phyloP scores from a whole-genome alignment of 1,140 invertebrate species.

The Plodia interpunctella region DNA sequence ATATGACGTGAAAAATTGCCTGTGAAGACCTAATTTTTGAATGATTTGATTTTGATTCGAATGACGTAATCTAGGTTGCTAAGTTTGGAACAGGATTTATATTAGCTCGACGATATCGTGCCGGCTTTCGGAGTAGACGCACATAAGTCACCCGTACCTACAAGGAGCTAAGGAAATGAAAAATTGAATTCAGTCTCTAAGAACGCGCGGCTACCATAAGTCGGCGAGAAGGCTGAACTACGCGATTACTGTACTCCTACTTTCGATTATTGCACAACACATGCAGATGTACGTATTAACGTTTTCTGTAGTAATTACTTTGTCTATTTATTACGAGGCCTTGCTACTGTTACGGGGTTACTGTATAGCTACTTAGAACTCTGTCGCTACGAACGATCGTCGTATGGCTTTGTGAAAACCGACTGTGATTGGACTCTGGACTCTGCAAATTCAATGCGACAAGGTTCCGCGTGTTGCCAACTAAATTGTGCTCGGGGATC shows the following conservation, averaged over 20 bases:
- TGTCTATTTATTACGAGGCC: conserved; percentile 34
- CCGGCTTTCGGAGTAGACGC: neutral
- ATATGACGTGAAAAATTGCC: no score
- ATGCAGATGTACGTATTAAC: conserved; percentile 54
- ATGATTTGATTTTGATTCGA: no score
- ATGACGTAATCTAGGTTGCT: no score
- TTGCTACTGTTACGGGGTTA: conserved; percentile 30
- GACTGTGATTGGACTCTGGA: conserved; percentile 2
- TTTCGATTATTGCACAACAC: conserved; percentile 71
- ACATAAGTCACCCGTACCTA: neutral
- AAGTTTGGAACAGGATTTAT: neutral
- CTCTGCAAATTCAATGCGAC: conserved; percentile 25
- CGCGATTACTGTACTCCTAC: conserved; percentile 47
- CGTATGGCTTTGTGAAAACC: conserved; percentile 12
- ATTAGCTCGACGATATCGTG: neutral
- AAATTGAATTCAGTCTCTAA: conserved; percentile 43
- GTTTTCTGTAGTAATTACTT: conserved; percentile 32
- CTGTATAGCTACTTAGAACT: conserved; percentile 29
- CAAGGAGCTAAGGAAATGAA: conserved; percentile 15
- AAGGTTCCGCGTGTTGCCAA: conserved; percentile 16
- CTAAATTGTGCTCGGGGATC: neutral
- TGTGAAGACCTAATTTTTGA: no score
- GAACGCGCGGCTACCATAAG: conserved; percentile 31
- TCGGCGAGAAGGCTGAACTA: conserved; percentile 58
- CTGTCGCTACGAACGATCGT: conserved; percentile 30